Evolutionary conservation across 2,113 vertebrate genomes (phyloP), one percentile per base, ranked within the genome.

Genomic region (Erinaceus europaeus): DNA sequence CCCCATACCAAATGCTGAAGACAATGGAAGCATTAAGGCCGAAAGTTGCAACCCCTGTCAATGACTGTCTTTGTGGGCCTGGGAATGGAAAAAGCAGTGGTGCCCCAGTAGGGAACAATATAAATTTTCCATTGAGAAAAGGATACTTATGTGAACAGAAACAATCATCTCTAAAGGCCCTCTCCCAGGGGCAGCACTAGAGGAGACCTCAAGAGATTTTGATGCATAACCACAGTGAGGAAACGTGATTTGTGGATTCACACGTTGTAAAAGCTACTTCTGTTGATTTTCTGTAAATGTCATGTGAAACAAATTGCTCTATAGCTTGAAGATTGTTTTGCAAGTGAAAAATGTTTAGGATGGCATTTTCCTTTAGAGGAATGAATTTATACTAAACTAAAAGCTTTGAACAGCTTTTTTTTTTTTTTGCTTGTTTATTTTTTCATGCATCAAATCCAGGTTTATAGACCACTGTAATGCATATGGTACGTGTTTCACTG

Each of bases 1-100:
- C 74, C 84, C 36, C 74, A 73, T 95, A 93, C 48, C 84, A 97
- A 96, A 89, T 4, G 0, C 83, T 90, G 90, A 76, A 90, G 91
- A 97, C 97, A 97, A 97, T 96, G 94, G 74, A 85, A 86, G 91
- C 84, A 96, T 97, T 97, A 96, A 95, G 90, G 69, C 93, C 84
- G 96, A 97, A 94, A 93, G 95, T 92, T 95, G 95, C 71, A 89
- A 77, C 93, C 79, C 87, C 96, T 95, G 86, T 97, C 96, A 97
- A 96, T 96, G 94, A 83, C 62, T 0, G 90, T 84, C 94, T 96
- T 97, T 97, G 96, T 95, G 93, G 90, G 79, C 9, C 21, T 86
- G 92, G 73, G 82, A 95, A 91, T 32, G 21, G 88, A 95, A 91
- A 94, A 90, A 90, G 88, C 86, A 32, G 0, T 93, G 89, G 96